These are phyloP conservation scores for Andricus quercusramuli DNA, from an alignment of 2,888 invertebrate genomes.

Conservation along the genomic window DNA sequence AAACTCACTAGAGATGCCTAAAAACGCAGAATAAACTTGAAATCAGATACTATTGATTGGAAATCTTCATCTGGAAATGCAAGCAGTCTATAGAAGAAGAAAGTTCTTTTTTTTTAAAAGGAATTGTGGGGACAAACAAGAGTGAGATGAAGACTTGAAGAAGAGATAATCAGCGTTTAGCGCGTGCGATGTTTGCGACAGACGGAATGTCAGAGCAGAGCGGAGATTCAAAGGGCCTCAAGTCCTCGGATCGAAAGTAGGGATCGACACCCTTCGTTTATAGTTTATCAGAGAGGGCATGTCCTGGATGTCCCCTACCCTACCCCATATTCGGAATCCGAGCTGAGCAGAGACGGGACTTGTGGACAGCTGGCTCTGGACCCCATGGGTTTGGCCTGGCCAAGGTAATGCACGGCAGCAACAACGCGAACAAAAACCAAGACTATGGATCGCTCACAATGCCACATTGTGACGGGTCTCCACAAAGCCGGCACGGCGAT, in stretches of 20 bases:
- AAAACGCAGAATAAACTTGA: too few relatives aligned
- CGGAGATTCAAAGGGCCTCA: constrained; percentile 40
- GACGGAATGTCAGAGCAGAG: constrained; percentile 39
- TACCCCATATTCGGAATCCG: constrained; percentile 42
- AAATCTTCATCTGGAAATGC: not conserved
- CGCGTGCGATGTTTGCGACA: constrained; percentile 36
- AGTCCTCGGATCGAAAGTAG: constrained; percentile 35
- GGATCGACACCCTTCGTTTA: constrained; percentile 39
- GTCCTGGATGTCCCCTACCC: constrained; percentile 27
- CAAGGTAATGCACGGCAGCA: constrained; percentile 54
- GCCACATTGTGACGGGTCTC: constrained; percentile 70
- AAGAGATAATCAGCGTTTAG: constrained; percentile 39
- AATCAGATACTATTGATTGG: not conserved
- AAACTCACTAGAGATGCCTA: too few relatives aligned
- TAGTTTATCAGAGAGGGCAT: constrained; percentile 19
- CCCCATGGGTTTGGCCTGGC: constrained; percentile 52
- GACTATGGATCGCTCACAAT: constrained; percentile 71
- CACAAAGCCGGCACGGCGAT: constrained; percentile 64
- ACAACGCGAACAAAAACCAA: constrained; percentile 64
- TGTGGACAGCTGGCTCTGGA: constrained; percentile 63
- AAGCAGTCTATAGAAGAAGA: not conserved
- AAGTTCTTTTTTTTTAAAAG: not conserved
- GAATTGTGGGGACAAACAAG: not conserved
- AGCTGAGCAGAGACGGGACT: constrained; percentile 48
- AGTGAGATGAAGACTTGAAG: constrained; percentile 32